Evolutionary conservation across 2,113 vertebrate species (phyloP).

Genomic region (Cairina moschata): DNA sequence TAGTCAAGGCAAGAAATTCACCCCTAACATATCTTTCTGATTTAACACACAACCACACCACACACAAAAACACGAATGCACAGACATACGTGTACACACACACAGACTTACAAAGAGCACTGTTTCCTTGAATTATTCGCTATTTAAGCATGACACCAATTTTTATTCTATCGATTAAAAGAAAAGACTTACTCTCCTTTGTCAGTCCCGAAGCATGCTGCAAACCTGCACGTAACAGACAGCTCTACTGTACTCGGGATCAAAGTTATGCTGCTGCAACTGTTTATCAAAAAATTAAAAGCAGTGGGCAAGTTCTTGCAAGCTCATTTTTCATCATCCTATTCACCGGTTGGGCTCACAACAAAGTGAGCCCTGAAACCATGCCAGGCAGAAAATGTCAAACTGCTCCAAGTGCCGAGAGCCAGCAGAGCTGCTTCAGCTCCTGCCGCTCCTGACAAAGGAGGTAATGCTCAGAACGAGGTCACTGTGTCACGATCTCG

Average conservation of each 20-base stretch:
- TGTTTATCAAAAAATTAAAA: conserved; percentile 63
- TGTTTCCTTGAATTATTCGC: not conserved
- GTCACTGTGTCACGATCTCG: conserved; percentile 77
- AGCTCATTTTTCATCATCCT: conserved; percentile 35
- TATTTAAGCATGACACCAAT: conserved; percentile 3
- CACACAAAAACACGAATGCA: not conserved
- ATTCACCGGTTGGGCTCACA: conserved; percentile 23
- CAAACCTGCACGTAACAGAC: conserved; percentile 20
- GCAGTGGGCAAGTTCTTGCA: conserved; percentile 58
- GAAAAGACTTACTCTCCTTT: not conserved
- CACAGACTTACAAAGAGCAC: not conserved
- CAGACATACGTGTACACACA: not conserved
- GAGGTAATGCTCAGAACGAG: conserved; percentile 65
- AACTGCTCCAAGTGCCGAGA: conserved; percentile 36
- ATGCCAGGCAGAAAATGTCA: conserved; percentile 46
- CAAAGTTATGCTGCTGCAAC: conserved; percentile 60
- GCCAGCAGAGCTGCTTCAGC: conserved; percentile 44
- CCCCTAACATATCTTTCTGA: not conserved
- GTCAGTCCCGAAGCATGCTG: conserved; percentile 8
- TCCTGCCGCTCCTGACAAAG: conserved; percentile 44
- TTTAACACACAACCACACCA: not conserved
- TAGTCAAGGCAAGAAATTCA: conserved; percentile 16
- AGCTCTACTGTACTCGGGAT: conserved; percentile 1
- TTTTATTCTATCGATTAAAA: conserved; percentile 31
- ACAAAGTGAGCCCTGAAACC: conserved; percentile 47